A percentile compares a stretch with the other conserved stretches of the same genome.
These are phyloP conservation scores for Megalonaias nervosa DNA, from an alignment of 1,140 invertebrate species.

Conservation along the genomic window DNA sequence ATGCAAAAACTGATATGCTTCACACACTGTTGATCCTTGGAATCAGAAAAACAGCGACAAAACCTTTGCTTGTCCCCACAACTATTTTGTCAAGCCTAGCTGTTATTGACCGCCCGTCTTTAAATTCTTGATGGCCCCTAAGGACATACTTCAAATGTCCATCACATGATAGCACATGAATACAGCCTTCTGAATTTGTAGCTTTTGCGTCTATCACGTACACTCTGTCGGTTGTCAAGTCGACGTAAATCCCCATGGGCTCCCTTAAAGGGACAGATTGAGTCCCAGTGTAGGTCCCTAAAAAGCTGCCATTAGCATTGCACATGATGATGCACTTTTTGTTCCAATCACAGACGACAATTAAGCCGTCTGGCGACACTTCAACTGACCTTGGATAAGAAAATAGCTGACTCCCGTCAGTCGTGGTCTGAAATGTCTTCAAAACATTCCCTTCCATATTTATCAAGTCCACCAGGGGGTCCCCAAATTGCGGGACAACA, in stretches of 20 bases:
- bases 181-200: conserved; percentile 5
- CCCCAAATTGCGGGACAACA: conserved; percentile 34
- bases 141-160: conserved; percentile 21
- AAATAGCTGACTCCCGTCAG: neutral
- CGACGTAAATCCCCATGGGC: conserved; percentile 20
- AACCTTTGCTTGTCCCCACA: too few relatives aligned
- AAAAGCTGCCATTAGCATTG: conserved; percentile 16
- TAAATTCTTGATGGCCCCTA: conserved; percentile 21
- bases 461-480: conserved; percentile 24
- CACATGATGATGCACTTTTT: conserved; percentile 24
- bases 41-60: too few relatives aligned
- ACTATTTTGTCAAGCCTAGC: neutral
- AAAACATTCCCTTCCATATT: conserved; percentile 19
- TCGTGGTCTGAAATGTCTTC: conserved; percentile 1
- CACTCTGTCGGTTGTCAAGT: neutral
- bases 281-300: conserved; percentile 24
- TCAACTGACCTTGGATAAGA: conserved; percentile 32
- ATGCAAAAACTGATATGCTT: too few relatives aligned
- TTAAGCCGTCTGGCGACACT: conserved; percentile 17
- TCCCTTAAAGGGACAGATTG: conserved; percentile 24
- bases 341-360: conserved; percentile 34
- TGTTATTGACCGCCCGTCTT: conserved; percentile 20
- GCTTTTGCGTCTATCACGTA: conserved; percentile 32
- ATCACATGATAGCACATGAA: conserved; percentile 12
- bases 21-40: too few relatives aligned